Base-by-base conservation (phyloP, 2,797 vertebrate genomes). In the Sciurus vulgaris region DNA sequence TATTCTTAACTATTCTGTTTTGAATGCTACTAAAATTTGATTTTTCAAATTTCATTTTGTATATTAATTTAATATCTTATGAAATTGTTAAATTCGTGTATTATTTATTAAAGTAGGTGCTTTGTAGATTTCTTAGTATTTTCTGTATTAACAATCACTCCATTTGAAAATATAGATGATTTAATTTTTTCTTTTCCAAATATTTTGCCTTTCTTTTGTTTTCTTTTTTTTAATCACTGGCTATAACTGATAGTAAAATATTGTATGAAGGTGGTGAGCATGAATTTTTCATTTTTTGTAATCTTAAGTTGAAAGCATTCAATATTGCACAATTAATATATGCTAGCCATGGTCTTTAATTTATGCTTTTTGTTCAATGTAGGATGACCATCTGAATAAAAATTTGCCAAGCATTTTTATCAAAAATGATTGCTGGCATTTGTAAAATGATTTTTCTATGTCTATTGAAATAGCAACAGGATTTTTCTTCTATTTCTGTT, bases 61-160 rank as follows among this genome's bases (percentile, higher is more conserved):
- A 47, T 74, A 73, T 47, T 70, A 78, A 90, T 70, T 91, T 59
- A 61, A 69, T 76, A 49, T 49, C 35, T 79, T 30, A 5, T 59
- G 20, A 38, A 76, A 91, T 49, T 82, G n/a, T 20, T 92, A 24
- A 92, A 41, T 83, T 88, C 59, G 76, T 61, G 69, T 79, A 73
- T 44, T 72, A n/a, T 13, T 56, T 44, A 49, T 51, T 44, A 47
- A 44, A 82, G 30, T 59, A 82, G 14, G 24, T 73, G 24, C 20
- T 59, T 49, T 61, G n/a, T 61, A 85, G 54, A 72, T 63, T 76
- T 33, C 35, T 72, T 89, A 78, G 38, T 59, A 35, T 41, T 70
- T 69, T 84, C 54, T 59, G 8, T 14, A 61, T 59, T 84, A 77
- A 86, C 15, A 77, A 67, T 76, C 63, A 59, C 18, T 14, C 26